Conservation (phyloP, 2,113 vertebrate species). For the Gambusia affinis region DNA sequence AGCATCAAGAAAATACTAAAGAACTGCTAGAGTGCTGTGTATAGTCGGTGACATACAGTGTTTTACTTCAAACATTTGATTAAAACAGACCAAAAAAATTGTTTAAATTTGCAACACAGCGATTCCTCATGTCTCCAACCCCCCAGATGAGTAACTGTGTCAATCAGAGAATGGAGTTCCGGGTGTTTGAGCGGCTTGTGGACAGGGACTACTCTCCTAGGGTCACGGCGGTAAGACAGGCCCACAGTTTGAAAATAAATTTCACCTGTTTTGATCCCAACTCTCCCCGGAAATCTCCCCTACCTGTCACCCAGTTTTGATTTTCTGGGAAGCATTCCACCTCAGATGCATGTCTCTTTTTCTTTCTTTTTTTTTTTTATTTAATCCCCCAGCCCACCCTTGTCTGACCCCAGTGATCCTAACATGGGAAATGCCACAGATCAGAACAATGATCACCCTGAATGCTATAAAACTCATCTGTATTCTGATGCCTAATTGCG, state of each 20-base stretch:
- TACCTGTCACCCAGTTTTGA: constrained; percentile 47
- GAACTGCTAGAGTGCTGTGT: neutral
- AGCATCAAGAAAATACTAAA: neutral
- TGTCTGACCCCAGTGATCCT: constrained; percentile 54
- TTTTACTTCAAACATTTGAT: constrained; percentile 24
- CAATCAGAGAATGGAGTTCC: constrained; percentile 86
- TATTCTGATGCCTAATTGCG: constrained; percentile 42
- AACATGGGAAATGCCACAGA: constrained; percentile 43
- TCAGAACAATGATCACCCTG: constrained; percentile 39
- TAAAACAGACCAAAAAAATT: constrained; percentile 7
- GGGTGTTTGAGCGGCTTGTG: constrained; percentile 82
- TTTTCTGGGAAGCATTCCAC: constrained; percentile 36
- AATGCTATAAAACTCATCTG: constrained; percentile 31
- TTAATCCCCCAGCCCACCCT: constrained; percentile 58
- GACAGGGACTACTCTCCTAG: constrained; percentile 83
- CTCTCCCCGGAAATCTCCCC: constrained; percentile 46
- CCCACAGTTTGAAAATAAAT: constrained; percentile 51
- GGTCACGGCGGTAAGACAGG: constrained; percentile 84
- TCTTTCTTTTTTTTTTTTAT: constrained; percentile 14
- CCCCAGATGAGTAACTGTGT: constrained; percentile 87
- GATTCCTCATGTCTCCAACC: constrained; percentile 71
- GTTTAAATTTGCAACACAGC: constrained; percentile 53
- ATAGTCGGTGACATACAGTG: constrained; percentile 4
- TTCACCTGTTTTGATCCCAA: constrained; percentile 46
- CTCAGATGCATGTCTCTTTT: constrained; percentile 49